These are phyloP conservation scores for Cephus pulcher DNA, from an alignment of 2,888 invertebrate species.

Conservation along the genomic window DNA sequence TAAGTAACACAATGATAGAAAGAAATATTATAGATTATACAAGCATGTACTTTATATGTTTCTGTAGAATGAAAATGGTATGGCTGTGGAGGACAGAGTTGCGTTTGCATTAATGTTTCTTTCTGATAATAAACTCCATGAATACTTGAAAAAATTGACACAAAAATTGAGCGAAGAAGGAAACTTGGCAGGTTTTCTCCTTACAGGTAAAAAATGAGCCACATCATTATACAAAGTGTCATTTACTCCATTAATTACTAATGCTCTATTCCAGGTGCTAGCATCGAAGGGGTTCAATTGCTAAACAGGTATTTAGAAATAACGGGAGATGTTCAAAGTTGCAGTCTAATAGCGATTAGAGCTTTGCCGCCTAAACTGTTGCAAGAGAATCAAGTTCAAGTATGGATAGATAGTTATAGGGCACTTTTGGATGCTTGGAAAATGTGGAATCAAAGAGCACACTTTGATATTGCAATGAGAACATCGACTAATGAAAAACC, in stretches of 20 bases:
- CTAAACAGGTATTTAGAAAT: constrained; percentile 88
- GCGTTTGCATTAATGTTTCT: constrained; percentile 92
- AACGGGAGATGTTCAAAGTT: constrained; percentile 92
- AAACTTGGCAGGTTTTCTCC: constrained; percentile 84
- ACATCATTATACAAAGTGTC: not conserved
- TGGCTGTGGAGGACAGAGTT: constrained; percentile 88
- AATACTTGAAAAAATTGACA: constrained; percentile 80
- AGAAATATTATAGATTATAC: not conserved
- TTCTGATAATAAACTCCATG: constrained; percentile 81
- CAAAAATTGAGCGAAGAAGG: constrained; percentile 80
- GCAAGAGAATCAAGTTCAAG: constrained; percentile 71
- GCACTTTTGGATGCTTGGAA: constrained; percentile 89
- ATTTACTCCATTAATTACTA: not conserved
- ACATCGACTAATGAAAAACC: constrained; percentile 71
- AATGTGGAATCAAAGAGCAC: constrained; percentile 89
- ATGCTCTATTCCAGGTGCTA: constrained; percentile 70
- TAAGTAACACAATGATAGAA: constrained; percentile 62
- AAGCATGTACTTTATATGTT: constrained; percentile 2
- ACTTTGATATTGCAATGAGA: constrained; percentile 86
- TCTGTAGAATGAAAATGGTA: constrained; percentile 81
- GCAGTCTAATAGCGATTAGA: constrained; percentile 82
- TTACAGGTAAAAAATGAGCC: constrained; percentile 74
- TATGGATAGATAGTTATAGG: constrained; percentile 80
- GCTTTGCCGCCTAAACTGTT: constrained; percentile 80
- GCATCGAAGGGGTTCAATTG: constrained; percentile 80